phyloP scores from a whole-genome alignment of 1,140 invertebrate genomes.

The Drosophila parvula region DNA sequence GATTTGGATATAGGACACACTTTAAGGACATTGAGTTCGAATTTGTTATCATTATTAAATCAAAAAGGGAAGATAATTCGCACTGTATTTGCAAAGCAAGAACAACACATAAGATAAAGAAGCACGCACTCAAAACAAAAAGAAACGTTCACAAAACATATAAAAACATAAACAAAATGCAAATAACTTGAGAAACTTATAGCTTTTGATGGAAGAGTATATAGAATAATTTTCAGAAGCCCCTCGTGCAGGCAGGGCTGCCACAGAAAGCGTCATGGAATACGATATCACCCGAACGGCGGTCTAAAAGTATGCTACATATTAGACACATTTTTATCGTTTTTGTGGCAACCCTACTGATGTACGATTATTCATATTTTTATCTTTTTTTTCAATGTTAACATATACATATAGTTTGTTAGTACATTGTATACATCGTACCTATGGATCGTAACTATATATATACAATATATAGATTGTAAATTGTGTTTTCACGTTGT shows the following conservation, averaged over 20 bases:
- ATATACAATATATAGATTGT: conserved; percentile 26
- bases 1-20: neutral
- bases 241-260: neutral
- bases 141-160: conserved; percentile 46
- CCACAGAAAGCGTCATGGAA: neutral
- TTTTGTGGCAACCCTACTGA: neutral
- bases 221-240: conserved; percentile 36
- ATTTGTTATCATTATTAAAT: conserved; percentile 23
- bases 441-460: conserved; percentile 39
- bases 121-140: conserved; percentile 29
- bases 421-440: conserved; percentile 37
- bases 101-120: conserved; percentile 5
- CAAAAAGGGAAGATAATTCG: neutral
- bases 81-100: conserved; percentile 10
- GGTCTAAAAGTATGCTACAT: too few relatives aligned
- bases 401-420: conserved; percentile 38
- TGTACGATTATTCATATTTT: conserved; percentile 10
- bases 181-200: conserved; percentile 33
- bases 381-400: conserved; percentile 32
- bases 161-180: neutral
- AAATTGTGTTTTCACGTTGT: conserved; percentile 44
- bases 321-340: too few relatives aligned
- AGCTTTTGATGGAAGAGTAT: conserved; percentile 17
- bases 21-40: conserved; percentile 16
- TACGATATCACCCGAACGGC: neutral